Conservation (phyloP, 35 echinoderm and acorn worm genomes). For the Nesometra sesokonis region DNA sequence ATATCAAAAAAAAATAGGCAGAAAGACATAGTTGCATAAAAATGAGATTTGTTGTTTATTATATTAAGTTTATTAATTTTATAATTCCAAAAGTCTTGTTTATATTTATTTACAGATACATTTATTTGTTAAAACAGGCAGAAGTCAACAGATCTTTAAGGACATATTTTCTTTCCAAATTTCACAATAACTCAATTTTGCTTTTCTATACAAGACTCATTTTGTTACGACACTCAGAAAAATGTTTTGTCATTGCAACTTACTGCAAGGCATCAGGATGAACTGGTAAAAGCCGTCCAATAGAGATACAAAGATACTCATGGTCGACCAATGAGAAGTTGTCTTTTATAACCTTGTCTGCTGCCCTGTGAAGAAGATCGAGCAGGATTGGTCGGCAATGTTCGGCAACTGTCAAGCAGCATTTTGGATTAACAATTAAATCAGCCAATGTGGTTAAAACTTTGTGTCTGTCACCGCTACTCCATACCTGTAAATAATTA, state of each 20-base stretch:
- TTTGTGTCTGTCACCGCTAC: constrained; percentile 41
- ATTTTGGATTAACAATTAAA: constrained; percentile 36
- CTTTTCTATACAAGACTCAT: neutral
- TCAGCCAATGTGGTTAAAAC: constrained; percentile 29
- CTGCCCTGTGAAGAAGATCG: constrained; percentile 53
- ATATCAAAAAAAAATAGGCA: too few species aligned
- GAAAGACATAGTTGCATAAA: too few species aligned
- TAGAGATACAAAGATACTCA: constrained; percentile 43
- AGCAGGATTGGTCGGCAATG: constrained; percentile 43
- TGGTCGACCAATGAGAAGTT: constrained; percentile 26
- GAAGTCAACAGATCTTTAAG: neutral
- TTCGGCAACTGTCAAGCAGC: constrained; percentile 37
- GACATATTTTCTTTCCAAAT: neutral
- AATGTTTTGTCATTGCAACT: neutral
- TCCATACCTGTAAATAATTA: constrained; percentile 41
- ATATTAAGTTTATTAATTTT: too few species aligned
- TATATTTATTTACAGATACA: too few species aligned
- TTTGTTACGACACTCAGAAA: neutral
- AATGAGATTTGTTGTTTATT: too few species aligned
- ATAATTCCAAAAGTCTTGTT: too few species aligned
- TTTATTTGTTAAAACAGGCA: neutral
- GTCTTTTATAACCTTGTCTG: neutral
- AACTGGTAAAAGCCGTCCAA: constrained; percentile 8
- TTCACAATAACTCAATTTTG: neutral
- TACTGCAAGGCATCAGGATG: constrained; percentile 43